phyloP scores from a whole-genome alignment of 2,797 vertebrate genomes.

The Pachyuromys duprasi region DNA sequence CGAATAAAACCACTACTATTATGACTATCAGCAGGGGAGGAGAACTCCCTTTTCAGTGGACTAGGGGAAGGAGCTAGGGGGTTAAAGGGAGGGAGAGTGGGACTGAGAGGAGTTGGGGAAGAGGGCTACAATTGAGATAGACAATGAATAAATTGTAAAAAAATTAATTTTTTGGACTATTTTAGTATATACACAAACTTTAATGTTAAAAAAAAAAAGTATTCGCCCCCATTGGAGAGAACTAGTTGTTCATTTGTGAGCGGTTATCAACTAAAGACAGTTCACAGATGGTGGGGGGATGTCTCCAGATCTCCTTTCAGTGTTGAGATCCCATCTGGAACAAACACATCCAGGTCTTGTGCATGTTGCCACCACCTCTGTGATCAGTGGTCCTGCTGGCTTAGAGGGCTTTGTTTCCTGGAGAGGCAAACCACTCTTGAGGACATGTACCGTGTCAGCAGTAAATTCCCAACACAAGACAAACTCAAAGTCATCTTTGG shows the following conservation, averaged over 20 bases:
- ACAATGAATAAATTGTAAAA: too few relatives aligned
- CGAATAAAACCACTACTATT: not conserved
- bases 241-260: not conserved
- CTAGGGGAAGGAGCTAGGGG: too few relatives aligned
- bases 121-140: too few relatives aligned
- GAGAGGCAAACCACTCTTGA: not conserved
- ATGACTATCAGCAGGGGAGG: not conserved
- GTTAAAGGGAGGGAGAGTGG: too few relatives aligned
- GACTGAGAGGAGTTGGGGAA: too few relatives aligned
- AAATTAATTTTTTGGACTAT: not conserved
- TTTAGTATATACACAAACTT: not conserved
- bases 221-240: not conserved
- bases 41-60: too few relatives aligned
- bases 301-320: not conserved
- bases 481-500: not conserved
- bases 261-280: not conserved
- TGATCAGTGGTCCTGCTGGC: not conserved
- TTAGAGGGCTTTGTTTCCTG: not conserved
- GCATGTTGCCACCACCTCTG: not conserved
- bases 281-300: not conserved
- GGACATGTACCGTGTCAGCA: not conserved
- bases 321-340: not conserved
- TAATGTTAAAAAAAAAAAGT: not conserved
- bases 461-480: not conserved
- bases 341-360: not conserved